Evolutionary conservation across 2,797 vertebrate genomes (phyloP), one percentile per base, ranked within the genome.

Genomic region (Sus cebifrons): DNA sequence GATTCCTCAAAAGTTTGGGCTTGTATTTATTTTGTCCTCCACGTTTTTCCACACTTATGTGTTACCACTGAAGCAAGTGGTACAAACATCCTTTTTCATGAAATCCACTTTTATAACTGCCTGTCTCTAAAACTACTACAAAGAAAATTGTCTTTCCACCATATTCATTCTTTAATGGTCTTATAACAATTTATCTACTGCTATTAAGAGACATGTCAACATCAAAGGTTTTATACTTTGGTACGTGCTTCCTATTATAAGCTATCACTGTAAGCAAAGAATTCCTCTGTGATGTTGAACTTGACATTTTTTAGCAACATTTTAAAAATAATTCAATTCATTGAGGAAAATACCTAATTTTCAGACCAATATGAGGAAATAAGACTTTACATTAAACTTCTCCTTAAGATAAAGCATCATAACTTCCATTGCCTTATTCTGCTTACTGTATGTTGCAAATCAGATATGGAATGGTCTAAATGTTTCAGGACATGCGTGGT

Each of bases 141-240:
- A 71, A 93, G 91, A 91, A 94, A 96, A 97, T 97, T 89, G 92
- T 23, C 89, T 93, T 88, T 91, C n/a, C 23, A 20, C 68, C 18
- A 44, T 92, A 86, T 91, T 78, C 68, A 65, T 83, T 91, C 27
- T 49, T 86, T 68, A 96, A 91, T 91, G 44, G 67, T 54, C 83
- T 96, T 92, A 91, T 90, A 96, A 75, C 93, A 94, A 93, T 94
- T 86, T 86, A 93, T 79, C 73, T 86, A 17, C 65, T 29, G 77
- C 64, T 90, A 77, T 96, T 92, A 92, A 32, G 93, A 86, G 88
- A 58, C 36, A 90, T 82, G 54, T 78, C 81, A 91, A 65, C 82
- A 95, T 90, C 40, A 89, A 81, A 94, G 88, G 88, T 82, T 82
- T 91, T 94, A 86, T 71, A 68, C 49, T 86, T 67, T 75, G 52